Evolutionary conservation across 2,888 invertebrate genomes (phyloP).

Genomic region (Crepidodera aurea): DNA sequence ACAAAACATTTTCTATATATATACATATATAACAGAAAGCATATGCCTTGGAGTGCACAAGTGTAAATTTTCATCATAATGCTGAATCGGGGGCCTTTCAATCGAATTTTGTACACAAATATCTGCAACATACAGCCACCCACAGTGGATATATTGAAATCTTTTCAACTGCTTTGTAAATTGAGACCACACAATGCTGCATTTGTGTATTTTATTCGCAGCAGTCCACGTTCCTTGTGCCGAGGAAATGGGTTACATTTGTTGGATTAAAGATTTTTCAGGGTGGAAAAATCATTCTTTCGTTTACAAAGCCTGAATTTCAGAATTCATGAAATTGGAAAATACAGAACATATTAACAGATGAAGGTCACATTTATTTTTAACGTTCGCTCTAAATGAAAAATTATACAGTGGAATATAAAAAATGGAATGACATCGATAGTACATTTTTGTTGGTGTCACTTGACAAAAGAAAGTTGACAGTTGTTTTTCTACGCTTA

Average conservation of each 20-base stretch:
- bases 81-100: conserved; percentile 60
- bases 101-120: conserved; percentile 61
- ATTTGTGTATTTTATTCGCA: conserved; percentile 62
- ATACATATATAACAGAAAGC: conserved; percentile 49
- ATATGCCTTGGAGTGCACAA: conserved; percentile 63
- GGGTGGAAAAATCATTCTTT: conserved; percentile 53
- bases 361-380: background rate
- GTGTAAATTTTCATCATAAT: conserved; percentile 64
- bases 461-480: too few species aligned
- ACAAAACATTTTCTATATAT: conserved; percentile 49
- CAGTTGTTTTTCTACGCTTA: too few species aligned
- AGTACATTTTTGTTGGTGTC: too few species aligned
- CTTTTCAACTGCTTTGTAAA: conserved; percentile 64
- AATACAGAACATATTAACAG: background rate
- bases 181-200: conserved; percentile 60
- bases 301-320: conserved; percentile 42
- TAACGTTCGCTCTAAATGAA: background rate
- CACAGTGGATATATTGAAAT: conserved; percentile 61
- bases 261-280: conserved; percentile 59
- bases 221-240: conserved; percentile 57
- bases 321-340: conserved; percentile 34
- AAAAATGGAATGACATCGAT: too few species aligned
- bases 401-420: too few species aligned
- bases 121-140: conserved; percentile 60
- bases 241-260: conserved; percentile 60